Percentiles rank a stretch among this genome's conserved stretches.
Conservation (phyloP, 2,888 invertebrate species). For the Clostera curtula region DNA sequence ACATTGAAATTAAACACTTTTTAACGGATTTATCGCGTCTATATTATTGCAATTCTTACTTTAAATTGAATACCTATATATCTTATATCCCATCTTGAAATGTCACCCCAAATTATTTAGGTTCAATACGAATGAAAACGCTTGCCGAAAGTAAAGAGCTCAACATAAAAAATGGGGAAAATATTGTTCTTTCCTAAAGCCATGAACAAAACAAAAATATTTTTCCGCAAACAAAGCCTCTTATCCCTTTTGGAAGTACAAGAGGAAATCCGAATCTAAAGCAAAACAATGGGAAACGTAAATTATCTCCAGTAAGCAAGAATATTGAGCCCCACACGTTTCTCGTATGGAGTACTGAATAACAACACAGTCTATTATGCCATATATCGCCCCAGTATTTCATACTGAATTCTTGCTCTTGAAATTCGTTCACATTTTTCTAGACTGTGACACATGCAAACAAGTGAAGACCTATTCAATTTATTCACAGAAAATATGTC, state of each 20-base stretch:
- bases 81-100: no score
- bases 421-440: slow-evolving; percentile 8
- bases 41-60: no score
- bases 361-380: slow-evolving; percentile 19
- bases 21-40: no score
- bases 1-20: no score
- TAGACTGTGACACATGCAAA: slow-evolving; percentile 17
- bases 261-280: slow-evolving; percentile 26
- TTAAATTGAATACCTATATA: no score
- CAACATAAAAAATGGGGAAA: no score
- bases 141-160: no score
- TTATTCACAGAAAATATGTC: slow-evolving; percentile 2
- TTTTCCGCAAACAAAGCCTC: slow-evolving; percentile 26
- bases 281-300: slow-evolving; percentile 31
- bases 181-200: no score
- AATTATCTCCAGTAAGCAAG: slow-evolving; percentile 34
- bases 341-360: slow-evolving; percentile 28
- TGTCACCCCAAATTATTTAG: no score
- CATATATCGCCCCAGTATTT: slow-evolving; percentile 12
- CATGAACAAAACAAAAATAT: slow-evolving; percentile 20
- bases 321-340: slow-evolving; percentile 25
- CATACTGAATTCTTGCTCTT: slow-evolving; percentile 10
- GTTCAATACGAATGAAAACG: no score
- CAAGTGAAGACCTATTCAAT: slow-evolving; percentile 3
- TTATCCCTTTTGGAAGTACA: slow-evolving; percentile 31